Percentiles rank a stretch among this genome's conserved stretches.
Evolutionary conservation across 2,113 vertebrate species (phyloP).

Genomic region (Dipodomys merriami): DNA sequence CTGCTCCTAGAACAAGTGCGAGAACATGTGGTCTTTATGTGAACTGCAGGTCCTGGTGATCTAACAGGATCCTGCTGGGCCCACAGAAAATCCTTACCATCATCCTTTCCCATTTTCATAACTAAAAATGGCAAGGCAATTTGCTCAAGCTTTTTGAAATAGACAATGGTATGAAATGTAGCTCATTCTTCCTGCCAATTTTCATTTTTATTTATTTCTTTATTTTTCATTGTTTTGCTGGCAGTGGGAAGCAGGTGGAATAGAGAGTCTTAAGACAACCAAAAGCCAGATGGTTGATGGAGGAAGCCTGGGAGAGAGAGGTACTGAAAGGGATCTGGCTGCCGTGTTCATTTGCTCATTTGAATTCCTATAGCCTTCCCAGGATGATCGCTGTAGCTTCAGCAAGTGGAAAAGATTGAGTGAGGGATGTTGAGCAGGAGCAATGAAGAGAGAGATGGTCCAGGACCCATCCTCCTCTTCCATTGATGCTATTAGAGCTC

Average conservation of each 20-base stretch:
- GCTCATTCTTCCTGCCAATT: background rate
- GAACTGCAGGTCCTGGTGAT: background rate
- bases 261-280: background rate
- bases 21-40: background rate
- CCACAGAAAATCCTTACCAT: background rate
- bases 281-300: background rate
- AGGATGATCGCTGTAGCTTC: background rate
- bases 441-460: background rate
- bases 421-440: background rate
- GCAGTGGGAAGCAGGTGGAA: background rate
- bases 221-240: background rate
- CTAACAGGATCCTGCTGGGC: background rate
- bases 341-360: background rate
- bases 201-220: background rate
- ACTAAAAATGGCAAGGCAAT: background rate
- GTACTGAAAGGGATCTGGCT: background rate
- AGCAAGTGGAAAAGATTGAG: background rate
- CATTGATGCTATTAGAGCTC: background rate
- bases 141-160: background rate
- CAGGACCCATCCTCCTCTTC: background rate
- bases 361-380: background rate
- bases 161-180: background rate
- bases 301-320: background rate
- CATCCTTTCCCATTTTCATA: background rate
- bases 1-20: fast-evolving